phyloP scores from a whole-genome alignment of 2,888 invertebrate species.

The Rhopalosiphum nymphaeae region DNA sequence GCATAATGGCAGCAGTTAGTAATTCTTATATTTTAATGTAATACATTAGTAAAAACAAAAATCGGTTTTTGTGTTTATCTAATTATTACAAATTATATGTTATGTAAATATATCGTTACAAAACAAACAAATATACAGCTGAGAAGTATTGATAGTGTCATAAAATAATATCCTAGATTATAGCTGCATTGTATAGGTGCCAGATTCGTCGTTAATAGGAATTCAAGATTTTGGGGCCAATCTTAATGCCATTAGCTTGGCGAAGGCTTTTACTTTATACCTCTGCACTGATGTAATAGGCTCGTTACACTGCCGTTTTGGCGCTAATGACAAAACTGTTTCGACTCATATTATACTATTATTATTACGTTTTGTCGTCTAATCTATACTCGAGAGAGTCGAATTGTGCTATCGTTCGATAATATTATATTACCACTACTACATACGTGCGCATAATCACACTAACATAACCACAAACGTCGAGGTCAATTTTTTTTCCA shows the following conservation, averaged over 20 bases:
- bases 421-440: background rate
- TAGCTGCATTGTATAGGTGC: background rate
- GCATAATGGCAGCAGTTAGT: background rate
- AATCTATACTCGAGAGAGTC: background rate
- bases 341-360: background rate
- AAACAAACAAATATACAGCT: background rate
- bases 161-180: background rate
- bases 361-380: background rate
- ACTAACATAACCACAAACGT: background rate
- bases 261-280: background rate
- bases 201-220: background rate
- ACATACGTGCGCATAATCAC: background rate
- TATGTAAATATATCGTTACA: background rate
- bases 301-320: background rate
- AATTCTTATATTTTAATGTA: background rate
- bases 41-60: background rate
- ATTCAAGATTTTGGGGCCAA: background rate
- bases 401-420: background rate
- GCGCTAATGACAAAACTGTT: background rate
- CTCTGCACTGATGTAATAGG: background rate
- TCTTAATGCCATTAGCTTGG: background rate
- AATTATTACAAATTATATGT: background rate
- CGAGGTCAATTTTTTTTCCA: background rate
- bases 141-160: background rate
- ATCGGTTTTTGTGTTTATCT: background rate